A percentile compares a stretch with the other conserved stretches of the same genome.
Evolutionary conservation across 2,797 vertebrate genomes (phyloP).

Genomic region (Octomys mimax): DNA sequence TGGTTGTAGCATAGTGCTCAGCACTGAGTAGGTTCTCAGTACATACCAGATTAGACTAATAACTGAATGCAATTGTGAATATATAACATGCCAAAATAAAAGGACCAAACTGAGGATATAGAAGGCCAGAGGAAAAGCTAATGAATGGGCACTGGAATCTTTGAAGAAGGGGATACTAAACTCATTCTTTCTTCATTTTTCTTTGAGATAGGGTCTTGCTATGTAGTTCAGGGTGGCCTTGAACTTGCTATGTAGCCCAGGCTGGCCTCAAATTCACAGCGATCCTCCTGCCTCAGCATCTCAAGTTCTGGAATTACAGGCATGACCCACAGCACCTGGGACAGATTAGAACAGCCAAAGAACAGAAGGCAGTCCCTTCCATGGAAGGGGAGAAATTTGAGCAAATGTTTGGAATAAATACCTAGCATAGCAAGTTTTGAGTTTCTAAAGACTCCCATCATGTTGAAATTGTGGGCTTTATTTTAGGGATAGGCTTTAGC

Average conservation of each 20-base stretch:
- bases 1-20: background rate
- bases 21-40: background rate
- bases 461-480: background rate
- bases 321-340: background rate
- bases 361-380: background rate
- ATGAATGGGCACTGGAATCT: background rate
- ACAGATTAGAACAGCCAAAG: background rate
- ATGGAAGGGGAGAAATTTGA: background rate
- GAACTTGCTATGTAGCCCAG: background rate
- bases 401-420: slow-evolving; percentile 17
- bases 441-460: background rate
- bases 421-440: background rate
- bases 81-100: background rate
- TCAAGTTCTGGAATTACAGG: background rate
- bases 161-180: background rate
- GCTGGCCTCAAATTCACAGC: background rate
- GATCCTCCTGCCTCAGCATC: background rate
- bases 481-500: background rate
- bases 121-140: slow-evolving; percentile 11
- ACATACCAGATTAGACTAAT: slow-evolving; percentile 37
- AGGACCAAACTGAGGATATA: slow-evolving; percentile 14
- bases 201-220: background rate
- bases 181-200: background rate
- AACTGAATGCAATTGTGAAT: background rate
- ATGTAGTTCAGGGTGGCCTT: background rate